Base-by-base conservation (phyloP, 2,888 invertebrate genomes). In the Agrochola lychnidis region DNA sequence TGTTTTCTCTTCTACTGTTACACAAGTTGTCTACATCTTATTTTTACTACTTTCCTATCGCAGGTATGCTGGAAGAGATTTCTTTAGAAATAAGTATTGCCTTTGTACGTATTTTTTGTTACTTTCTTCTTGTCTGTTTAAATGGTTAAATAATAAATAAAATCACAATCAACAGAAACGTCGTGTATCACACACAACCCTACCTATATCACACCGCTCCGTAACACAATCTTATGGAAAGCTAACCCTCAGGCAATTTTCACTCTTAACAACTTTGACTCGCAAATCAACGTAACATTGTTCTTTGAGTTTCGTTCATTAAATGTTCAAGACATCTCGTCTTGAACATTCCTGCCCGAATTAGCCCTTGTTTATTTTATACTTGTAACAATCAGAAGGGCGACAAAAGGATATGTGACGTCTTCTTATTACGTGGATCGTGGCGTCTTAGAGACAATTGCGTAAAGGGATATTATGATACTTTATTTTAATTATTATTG, bases 311-410 rank as follows among this genome's bases (percentile, higher is more conserved):
- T 91, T 88, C 87, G 56, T 87, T 87, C 91, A 91, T 93, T 93
- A 93, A 92, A 92, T 90, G 90, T 91, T 92, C 86, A 90, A 90
- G 89, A 64, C 84, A 89, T 90, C 86, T 78, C 87, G 87, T 89
- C 90, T 87, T 82, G 79, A 87, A 91, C 90, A 92, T 92, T 90
- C 90, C 87, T 87, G 85, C 81, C 88, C 83, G 89, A 93, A 94
- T 94, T 93, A 94, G 91, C 91, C 85, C 88, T 91, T 94, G 92
- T 94, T 95, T 94, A 93, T 94, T 94, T 94, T 94, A 94, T 94
- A 92, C 93, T 92, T 87, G 92, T 88, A 92, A 94, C 93, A 94
- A 93, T 94, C 93, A 93, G 88, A 84, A 87, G 89, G 84, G 87
- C 82, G 88, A 92, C 91, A 93, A 92, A 93, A 92, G 91, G 92